Percentiles rank a stretch among this genome's conserved stretches.
Conservation (phyloP, 1,140 invertebrate species). For the Drosophila pseudoobscura region DNA sequence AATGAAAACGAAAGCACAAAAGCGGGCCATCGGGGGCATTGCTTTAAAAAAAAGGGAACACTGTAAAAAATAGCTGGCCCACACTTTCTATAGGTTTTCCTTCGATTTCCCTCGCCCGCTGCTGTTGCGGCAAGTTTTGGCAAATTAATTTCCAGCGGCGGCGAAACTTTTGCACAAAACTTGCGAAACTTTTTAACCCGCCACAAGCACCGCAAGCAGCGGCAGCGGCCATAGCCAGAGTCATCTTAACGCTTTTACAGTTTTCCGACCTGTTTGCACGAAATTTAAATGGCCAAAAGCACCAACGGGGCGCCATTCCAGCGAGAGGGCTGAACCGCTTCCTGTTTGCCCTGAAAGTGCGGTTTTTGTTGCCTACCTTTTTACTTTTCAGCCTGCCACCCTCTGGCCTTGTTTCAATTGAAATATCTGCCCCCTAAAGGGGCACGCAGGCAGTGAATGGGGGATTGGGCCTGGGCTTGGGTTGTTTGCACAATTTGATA, state of each 20-base stretch:
- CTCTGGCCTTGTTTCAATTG: constrained; percentile 43
- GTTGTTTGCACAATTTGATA: constrained; percentile 77
- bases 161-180: constrained; percentile 70
- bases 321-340: constrained; percentile 31
- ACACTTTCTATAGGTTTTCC: constrained; percentile 15
- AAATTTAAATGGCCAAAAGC: constrained; percentile 73
- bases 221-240: constrained; percentile 44
- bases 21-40: constrained; percentile 1
- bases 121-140: constrained; percentile 74
- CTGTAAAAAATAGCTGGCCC: constrained; percentile 40
- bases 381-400: constrained; percentile 33
- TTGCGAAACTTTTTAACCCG: constrained; percentile 78
- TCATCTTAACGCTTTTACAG: constrained; percentile 79
- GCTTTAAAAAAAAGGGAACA: constrained; percentile 50
- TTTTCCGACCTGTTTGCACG: constrained; percentile 79
- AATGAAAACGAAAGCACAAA: constrained; percentile 72
- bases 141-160: constrained; percentile 79
- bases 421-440: constrained; percentile 37
- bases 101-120: constrained; percentile 23
- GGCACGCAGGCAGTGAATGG: not conserved
- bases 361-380: constrained; percentile 73
- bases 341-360: constrained; percentile 67
- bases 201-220: constrained; percentile 69
- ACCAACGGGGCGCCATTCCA: not conserved
- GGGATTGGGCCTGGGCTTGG: too few species aligned